phyloP scores from a whole-genome alignment of 2,113 vertebrate species.

The Cacatua alba region DNA sequence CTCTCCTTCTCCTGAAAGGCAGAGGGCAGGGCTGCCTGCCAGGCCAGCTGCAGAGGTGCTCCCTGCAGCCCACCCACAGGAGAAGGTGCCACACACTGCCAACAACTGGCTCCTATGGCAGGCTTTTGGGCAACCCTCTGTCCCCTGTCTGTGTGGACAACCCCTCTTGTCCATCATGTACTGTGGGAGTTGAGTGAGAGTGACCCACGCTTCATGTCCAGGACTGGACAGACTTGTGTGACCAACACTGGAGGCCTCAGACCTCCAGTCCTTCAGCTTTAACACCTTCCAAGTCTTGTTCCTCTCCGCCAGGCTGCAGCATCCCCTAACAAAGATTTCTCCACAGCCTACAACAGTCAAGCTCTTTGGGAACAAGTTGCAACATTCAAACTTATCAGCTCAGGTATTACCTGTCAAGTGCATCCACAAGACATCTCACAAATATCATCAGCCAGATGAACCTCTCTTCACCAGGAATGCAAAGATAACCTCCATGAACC shows the following conservation, averaged over 20 bases:
- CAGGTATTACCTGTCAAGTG: neutral
- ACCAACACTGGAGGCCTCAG: neutral
- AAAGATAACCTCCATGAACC: neutral
- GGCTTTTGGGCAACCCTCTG: neutral
- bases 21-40: neutral
- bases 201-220: accelerated
- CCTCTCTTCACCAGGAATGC: neutral
- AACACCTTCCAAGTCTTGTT: neutral
- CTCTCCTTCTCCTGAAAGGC: neutral
- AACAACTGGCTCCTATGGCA: accelerated
- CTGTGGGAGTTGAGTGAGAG: neutral
- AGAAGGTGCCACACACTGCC: accelerated
- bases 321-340: neutral
- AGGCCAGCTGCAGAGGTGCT: neutral
- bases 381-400: neutral
- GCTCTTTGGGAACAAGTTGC: neutral
- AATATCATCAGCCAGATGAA: neutral
- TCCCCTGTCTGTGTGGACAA: accelerated
- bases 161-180: neutral
- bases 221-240: neutral
- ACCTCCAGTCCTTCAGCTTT: neutral
- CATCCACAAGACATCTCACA: neutral
- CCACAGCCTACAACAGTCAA: neutral
- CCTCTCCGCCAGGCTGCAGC: neutral
- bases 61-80: accelerated